Evolutionary conservation across 2,113 vertebrate genomes (phyloP).

Genomic region (Globicephala melas): DNA sequence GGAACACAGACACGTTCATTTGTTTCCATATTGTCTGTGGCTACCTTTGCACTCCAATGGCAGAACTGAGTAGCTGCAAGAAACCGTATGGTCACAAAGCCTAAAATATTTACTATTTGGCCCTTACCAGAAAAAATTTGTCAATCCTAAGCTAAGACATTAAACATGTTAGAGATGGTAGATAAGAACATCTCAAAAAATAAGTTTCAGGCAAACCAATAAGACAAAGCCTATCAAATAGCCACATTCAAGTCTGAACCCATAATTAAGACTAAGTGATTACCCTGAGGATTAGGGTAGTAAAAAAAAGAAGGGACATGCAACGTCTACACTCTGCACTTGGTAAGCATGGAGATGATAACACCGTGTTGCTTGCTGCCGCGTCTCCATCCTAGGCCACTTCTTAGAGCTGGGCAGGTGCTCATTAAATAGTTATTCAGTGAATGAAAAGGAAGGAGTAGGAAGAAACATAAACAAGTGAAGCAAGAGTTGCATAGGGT

Average conservation of each 20-base stretch:
- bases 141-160: neutral
- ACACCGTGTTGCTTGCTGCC: neutral
- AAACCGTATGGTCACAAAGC: neutral
- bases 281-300: neutral
- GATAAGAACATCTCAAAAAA: slow-evolving; percentile 18
- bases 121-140: neutral
- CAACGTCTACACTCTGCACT: neutral
- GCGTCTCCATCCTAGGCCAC: neutral
- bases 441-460: neutral
- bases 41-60: neutral
- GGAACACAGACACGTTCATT: neutral
- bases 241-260: neutral
- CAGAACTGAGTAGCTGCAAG: neutral
- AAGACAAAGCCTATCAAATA: neutral
- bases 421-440: neutral
- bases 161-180: neutral
- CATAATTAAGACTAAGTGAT: neutral
- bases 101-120: neutral
- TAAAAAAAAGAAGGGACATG: neutral
- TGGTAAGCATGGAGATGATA: neutral
- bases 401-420: neutral
- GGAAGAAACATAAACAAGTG: neutral
- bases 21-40: neutral
- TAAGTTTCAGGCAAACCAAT: slow-evolving; percentile 11
- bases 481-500: neutral